Evolutionary conservation across 1,140 invertebrate genomes (phyloP), one percentile per base, ranked within the genome.

Genomic region (Augochlora pura): DNA sequence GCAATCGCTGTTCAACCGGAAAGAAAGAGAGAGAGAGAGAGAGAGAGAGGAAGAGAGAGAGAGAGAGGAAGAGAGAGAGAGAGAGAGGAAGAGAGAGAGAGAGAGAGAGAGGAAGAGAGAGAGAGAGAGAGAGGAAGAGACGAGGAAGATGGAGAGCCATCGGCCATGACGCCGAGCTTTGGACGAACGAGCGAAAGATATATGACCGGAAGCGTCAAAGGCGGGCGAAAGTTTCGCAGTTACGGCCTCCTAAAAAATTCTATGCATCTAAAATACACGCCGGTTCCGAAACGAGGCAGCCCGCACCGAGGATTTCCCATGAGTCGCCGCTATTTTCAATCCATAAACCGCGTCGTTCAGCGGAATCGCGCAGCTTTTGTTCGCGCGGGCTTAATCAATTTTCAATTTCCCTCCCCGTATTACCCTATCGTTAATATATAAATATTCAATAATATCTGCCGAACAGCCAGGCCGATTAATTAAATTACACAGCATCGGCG

Each of bases 231-330:
- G 39, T 84, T 69, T 57, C 68, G 59, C 57, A 59, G 65, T 85
- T 54, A 52, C 62, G 52, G 63, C 49, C 65, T 76, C 62, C 69
- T 85, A 85, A 82, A 85, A 85, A 85, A 85, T 85, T 85, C 84
- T 85, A 85, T 85, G 84, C 84, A 85, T 85, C 83, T 73, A 60
- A 76, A 76, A 85, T 85, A 75, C 76, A 72, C 76, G 46, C 73
- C 4, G 32, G 62, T 79, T 69, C 32, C 46, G n/a, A 42, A 59
- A 69, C 46, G 60, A 74, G 52, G 59, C 23, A n/a, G 12, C 23
- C 67, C 62, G 7, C 49, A 5, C 5, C 63, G 27, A 73, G 62
- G 67, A 85, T 85, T 85, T 85, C 84, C 84, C 84, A 78, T 46
- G 84, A 85, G 83, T 66, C 66, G 60, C 18, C 14, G 42, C 23